Conservation (phyloP, 1,140 invertebrate genomes). For the Acyrthosiphon pisum region DNA sequence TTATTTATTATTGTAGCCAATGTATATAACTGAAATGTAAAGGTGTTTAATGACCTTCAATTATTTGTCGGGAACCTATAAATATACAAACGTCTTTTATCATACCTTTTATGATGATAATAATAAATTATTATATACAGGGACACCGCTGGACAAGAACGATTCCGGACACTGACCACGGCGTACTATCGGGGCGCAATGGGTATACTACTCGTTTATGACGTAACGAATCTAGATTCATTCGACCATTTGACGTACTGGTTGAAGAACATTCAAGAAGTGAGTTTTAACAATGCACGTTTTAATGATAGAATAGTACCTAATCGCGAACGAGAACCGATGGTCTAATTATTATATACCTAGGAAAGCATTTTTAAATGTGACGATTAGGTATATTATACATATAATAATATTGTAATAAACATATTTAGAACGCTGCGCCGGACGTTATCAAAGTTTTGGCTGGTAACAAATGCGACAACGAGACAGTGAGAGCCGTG, state of each 20-base stretch:
- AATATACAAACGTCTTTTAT: too few species aligned
- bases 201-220: conserved; percentile 87
- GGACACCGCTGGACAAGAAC: conserved; percentile 74
- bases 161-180: conserved; percentile 83
- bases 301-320: neutral
- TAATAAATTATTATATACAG: conserved; percentile 61
- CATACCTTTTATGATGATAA: too few species aligned
- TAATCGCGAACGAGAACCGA: neutral
- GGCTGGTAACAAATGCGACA: conserved; percentile 85
- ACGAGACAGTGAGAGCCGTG: conserved; percentile 74
- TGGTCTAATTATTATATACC: neutral
- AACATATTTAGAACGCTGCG: conserved; percentile 74
- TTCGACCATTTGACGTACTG: conserved; percentile 87
- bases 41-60: neutral
- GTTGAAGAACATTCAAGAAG: conserved; percentile 86
- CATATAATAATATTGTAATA: too few species aligned
- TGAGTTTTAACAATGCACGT: conserved; percentile 62
- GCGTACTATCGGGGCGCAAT: conserved; percentile 87
- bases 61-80: neutral
- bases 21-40: neutral
- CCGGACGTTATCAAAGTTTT: conserved; percentile 84
- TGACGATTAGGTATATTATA: too few species aligned
- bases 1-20: neutral
- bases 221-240: conserved; percentile 84
- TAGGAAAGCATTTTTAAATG: too few species aligned